These are phyloP conservation scores for Hymenopus coronatus DNA, from an alignment of 2,888 invertebrate genomes.

Conservation along the genomic window DNA sequence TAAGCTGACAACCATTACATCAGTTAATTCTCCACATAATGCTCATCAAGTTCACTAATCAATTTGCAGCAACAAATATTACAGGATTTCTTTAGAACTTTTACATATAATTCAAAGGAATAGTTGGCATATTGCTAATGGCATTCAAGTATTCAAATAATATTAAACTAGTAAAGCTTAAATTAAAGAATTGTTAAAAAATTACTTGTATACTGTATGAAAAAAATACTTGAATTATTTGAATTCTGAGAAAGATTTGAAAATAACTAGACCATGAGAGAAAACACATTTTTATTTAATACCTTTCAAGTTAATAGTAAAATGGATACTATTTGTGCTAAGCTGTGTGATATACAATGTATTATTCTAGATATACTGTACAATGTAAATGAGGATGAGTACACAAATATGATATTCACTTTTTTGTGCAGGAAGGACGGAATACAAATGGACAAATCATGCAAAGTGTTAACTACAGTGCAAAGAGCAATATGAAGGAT, in stretches of 20 bases:
- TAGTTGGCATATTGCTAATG: neutral
- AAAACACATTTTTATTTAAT: neutral
- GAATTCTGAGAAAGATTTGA: neutral
- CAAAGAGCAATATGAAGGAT: constrained; percentile 95
- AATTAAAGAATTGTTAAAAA: neutral
- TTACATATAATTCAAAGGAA: neutral
- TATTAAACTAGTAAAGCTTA: neutral
- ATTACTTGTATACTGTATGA: too few species aligned
- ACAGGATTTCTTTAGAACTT: too few species aligned
- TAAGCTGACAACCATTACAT: too few species aligned
- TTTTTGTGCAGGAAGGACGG: neutral
- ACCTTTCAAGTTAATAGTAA: neutral
- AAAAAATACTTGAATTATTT: neutral
- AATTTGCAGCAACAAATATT: too few species aligned
- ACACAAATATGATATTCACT: neutral
- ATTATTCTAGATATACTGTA: neutral
- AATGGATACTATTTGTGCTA: neutral
- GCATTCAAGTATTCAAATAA: neutral
- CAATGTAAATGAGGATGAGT: neutral
- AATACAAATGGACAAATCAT: too few species aligned
- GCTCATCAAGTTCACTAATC: too few species aligned
- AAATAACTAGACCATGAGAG: neutral
- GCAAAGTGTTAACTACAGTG: constrained; percentile 62
- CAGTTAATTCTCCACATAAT: too few species aligned
- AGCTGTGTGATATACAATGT: too few species aligned